Base-by-base conservation (phyloP, 2,888 invertebrate genomes). In the Falcaria lacertinaria region DNA sequence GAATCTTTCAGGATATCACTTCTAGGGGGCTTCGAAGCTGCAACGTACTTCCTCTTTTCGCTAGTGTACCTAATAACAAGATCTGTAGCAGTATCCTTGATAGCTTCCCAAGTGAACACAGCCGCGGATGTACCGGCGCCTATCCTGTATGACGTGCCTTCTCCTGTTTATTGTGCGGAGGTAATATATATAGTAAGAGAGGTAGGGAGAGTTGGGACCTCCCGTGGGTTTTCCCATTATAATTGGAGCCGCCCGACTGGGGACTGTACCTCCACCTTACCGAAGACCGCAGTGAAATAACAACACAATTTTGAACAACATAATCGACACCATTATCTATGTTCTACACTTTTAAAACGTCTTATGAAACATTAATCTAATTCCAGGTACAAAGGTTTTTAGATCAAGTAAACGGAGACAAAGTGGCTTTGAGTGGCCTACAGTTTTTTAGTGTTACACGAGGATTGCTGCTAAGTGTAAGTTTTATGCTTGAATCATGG, bases 21-120 rank as follows among this genome's bases (percentile, higher is more conserved):
- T 17, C 80, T 92, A 33, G 87, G 52, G 8, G 90, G 90, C 14
- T 75, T 89, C 49, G 83, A 91, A 46, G 90, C 91, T 54, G 85
- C 91, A 11, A 60, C 91, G 14, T 94, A 94, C 69, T 92, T 92
- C 57, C 89, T 90, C 45, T 92, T 86, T 60, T 94, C 94, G 0
- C 92, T 94, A 49, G 81, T 90, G 35, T 93, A 92, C 63, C 76
- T 94, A 11, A 73, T 94, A 36, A 64, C 86, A 5, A 81, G 93
- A 43, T 91, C 92, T 0, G 69, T 91, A 11, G 87, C 90, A 0
- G 92, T 93, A 0, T 92, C 92, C 0, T 59, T 93, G 41, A 60
- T 73, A 33, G 93, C 92, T 0, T 85, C 92, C 0, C 71, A 79
- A 2, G 87, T 92, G 0, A 85, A 92, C 55, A 88, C 91, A 15